Base-by-base conservation (phyloP, 1,140 invertebrate genomes). In the Macrobrachium rosenbergii region DNA sequence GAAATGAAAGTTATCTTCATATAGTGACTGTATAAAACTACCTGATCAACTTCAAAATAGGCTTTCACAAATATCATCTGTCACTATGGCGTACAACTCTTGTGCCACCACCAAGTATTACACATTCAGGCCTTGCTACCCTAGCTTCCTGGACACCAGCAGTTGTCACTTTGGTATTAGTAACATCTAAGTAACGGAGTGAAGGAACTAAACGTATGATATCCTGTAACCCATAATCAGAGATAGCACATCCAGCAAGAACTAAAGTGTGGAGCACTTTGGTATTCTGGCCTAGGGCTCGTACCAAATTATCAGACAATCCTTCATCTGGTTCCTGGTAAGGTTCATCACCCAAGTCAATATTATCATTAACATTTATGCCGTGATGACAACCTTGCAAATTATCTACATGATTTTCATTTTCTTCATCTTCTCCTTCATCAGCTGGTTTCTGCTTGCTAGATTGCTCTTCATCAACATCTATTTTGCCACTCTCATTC, bases 221-320 rank as follows among this genome's bases (percentile, higher is more conserved):
- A 37, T 88, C 73, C 58, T 83, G 62, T 62, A 90, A 52, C 43
- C 89, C 87, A 73, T 64, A 58, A 84, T 90, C 83, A 60, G 89
- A 62, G 28, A 90, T 90, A 52, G 89, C 83, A 85, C 89, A 90
- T 21, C 89, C 89, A 23, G 89, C 69, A 7, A 90, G 45, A 43
- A 88, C 79, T 43, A 90, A 58, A 23, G 87, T 86, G 21, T 84
- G 81, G 7, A 90, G 83, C 17, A 87, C 37, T 78, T 79, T 63
- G 21, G 87, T 83, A 52, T 88, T 84, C 60, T 77, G 45, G 72
- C 81, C 83, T 67, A 90, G 73, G 23, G 82, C 88, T 23, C 28
- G 76, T 11, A 87, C 82, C 43, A 90, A 28, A 7, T 64, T 76
- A 67, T 90, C 89, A 21, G 89, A 86, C 5, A 90, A 62, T 52